A percentile compares a stretch with the other conserved stretches of the same genome.
phyloP scores from a whole-genome alignment of 2,888 invertebrate genomes.

The Nemoura dubitans region DNA sequence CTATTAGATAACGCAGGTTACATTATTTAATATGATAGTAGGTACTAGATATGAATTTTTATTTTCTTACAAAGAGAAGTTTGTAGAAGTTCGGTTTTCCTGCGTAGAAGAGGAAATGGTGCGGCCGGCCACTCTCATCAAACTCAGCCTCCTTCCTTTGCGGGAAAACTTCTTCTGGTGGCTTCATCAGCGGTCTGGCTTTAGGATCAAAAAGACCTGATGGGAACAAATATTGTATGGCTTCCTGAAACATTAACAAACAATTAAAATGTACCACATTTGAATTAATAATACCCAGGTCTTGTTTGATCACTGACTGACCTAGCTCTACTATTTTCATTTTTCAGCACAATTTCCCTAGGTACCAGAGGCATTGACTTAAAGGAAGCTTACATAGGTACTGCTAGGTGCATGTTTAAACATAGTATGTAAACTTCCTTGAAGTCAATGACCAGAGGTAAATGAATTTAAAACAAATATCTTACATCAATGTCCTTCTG shows the following conservation, averaged over 20 bases:
- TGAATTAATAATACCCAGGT: no score
- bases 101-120: constrained; percentile 93
- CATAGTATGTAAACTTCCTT: no score
- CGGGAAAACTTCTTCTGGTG: constrained; percentile 88
- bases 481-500: constrained; percentile 86
- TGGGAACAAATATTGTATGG: constrained; percentile 95
- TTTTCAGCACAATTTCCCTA: no score
- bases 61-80: constrained; percentile 75
- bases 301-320: no score
- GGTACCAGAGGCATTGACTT: no score
- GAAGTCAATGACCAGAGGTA: background rate
- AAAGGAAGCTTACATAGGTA: no score
- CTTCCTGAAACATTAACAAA: constrained; percentile 66
- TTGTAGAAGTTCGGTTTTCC: constrained; percentile 85
- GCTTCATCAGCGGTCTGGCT: constrained; percentile 90
- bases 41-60: background rate
- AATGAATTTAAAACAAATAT: constrained; percentile 51
- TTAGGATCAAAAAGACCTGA: constrained; percentile 87
- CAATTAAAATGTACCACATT: constrained; percentile 47
- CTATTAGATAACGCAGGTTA: no score
- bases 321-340: no score
- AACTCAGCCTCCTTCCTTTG: constrained; percentile 88
- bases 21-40: no score
- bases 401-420: no score
- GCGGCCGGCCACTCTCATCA: constrained; percentile 89